Base-by-base conservation (phyloP, 2,888 invertebrate genomes). In the Diplolepis rosae region DNA sequence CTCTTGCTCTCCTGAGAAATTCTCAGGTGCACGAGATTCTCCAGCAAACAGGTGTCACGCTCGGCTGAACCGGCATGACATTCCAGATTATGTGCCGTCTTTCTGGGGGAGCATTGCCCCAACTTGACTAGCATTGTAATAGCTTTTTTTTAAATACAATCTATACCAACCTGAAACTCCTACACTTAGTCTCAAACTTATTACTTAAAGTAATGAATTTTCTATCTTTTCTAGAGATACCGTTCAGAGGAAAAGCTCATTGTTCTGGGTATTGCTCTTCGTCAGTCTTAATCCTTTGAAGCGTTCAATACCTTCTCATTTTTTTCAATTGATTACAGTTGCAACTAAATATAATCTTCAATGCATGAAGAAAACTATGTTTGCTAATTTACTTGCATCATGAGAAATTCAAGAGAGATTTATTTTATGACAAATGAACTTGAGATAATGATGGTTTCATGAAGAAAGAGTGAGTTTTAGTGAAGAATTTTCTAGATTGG, bases 31-130 rank as follows among this genome's bases (percentile, higher is more conserved):
- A 69, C 80, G 69, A 74, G 70, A 74, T 75, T 75, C 73, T 77
- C 72, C 72, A 70, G 70, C 69, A 68, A 79, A 77, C 79, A 79
- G 80, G 79, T 82, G 83, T 84, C 81, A 84, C 82, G 84, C 83
- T 83, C 79, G 79, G 81, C 80, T 82, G 81, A 82, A 77, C 80
- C 79, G 72, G 82, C 82, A 82, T 81, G 82, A 84, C 82, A 83
- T 82, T 84, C 83, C 83, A 79, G 82, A 84, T 84, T 84, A 84
- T 75, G 80, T 80, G 79, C 77, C 79, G 76, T 80, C 79, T 80
- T 80, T 79, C 79, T 77, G 75, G 77, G 78, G 76, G 79, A 80
- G 82, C 81, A 77, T 79, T 80, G 82, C 79, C 79, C 78, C 80
- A 77, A 79, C 77, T 78, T 73, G 77, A 71, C 72, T 72, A 73